Percentiles rank a stretch among this genome's conserved stretches.
Conservation (phyloP, 2,797 vertebrate species). For the Chelon auratus region DNA sequence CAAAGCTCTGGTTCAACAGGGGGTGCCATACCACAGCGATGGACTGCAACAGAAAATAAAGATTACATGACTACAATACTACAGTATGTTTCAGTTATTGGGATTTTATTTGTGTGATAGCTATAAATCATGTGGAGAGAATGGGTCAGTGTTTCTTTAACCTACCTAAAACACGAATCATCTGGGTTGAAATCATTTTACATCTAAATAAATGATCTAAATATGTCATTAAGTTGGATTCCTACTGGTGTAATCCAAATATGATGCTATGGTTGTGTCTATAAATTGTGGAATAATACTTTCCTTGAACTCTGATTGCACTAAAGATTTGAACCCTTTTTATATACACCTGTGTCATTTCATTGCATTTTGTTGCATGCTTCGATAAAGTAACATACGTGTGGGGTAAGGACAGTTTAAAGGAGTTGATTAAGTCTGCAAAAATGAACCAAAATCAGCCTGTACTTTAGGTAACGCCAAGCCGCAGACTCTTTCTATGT, state of each 20-base stretch:
- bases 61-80: too few relatives aligned
- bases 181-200: too few relatives aligned
- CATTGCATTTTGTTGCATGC: not conserved
- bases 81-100: not conserved
- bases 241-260: too few relatives aligned
- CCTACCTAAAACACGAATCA: too few relatives aligned
- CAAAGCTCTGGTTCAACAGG: conserved; percentile 46
- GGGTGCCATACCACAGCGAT: conserved; percentile 51
- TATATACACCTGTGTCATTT: not conserved
- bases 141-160: too few relatives aligned
- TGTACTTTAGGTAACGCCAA: not conserved
- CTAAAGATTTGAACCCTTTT: not conserved
- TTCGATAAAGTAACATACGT: not conserved
- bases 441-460: conserved; percentile 1
- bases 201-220: too few relatives aligned
- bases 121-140: not conserved
- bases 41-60: conserved; percentile 18
- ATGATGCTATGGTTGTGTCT: not conserved
- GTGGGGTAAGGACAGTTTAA: not conserved
- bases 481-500: not conserved
- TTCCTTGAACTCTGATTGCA: not conserved
- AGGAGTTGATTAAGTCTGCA: not conserved
- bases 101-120: not conserved
- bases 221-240: too few relatives aligned
- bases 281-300: not conserved